Conservation (phyloP, 2,797 vertebrate species). For the Bovichtus variegatus region DNA sequence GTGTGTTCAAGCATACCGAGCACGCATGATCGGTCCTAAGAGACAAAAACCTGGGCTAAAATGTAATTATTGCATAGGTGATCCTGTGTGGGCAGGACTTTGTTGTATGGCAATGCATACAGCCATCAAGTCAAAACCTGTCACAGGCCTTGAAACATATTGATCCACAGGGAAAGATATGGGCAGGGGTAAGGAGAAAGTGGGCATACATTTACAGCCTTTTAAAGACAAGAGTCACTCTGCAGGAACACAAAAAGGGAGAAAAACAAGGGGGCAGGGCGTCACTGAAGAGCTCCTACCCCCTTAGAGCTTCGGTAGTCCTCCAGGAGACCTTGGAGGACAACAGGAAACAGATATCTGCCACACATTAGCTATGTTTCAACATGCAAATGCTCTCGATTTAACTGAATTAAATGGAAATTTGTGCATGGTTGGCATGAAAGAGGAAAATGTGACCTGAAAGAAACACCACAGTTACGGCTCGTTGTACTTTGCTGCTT, state of each 20-base stretch:
- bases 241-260: conserved; percentile 32
- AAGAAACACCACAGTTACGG: neutral
- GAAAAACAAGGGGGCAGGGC: conserved; percentile 30
- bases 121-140: conserved; percentile 16
- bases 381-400: neutral
- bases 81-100: conserved; percentile 3
- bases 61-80: conserved; percentile 24
- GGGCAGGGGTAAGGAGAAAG: conserved; percentile 38
- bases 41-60: conserved; percentile 10
- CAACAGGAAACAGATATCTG: conserved; percentile 26
- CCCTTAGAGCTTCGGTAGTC: conserved; percentile 37
- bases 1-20: conserved; percentile 23
- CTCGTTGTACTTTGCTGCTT: neutral
- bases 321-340: conserved; percentile 52
- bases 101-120: conserved; percentile 2
- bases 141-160: conserved; percentile 46
- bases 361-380: conserved; percentile 8
- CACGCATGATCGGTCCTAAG: neutral
- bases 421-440: neutral
- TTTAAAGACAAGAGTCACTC: conserved; percentile 55
- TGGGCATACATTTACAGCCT: conserved; percentile 37
- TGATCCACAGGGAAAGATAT: conserved; percentile 47
- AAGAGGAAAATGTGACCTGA: neutral
- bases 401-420: conserved; percentile 9
- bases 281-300: conserved; percentile 30